These are phyloP conservation scores for Siniperca knerii DNA, from an alignment of 2,113 vertebrate species.

Conservation along the genomic window DNA sequence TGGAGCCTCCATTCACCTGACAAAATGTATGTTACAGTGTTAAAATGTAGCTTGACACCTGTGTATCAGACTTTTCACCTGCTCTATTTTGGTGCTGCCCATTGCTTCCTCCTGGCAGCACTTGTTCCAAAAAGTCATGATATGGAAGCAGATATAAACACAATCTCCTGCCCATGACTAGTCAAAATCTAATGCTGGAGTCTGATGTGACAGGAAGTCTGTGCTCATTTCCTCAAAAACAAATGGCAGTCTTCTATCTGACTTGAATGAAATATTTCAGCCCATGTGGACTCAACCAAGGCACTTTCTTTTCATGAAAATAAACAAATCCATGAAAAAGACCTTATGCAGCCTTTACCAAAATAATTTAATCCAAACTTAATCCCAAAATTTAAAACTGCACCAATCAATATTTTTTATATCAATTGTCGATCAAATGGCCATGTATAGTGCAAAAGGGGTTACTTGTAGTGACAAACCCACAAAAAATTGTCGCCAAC, in stretches of 20 bases:
- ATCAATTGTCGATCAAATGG: background rate
- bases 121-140: slow-evolving; percentile 14
- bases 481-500: background rate
- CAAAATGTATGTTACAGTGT: slow-evolving; percentile 7
- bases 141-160: background rate
- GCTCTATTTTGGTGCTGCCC: slow-evolving; percentile 10
- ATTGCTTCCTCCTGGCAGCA: background rate
- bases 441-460: background rate
- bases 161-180: background rate
- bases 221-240: background rate
- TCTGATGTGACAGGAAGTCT: background rate
- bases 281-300: too few species aligned
- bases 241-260: background rate
- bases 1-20: background rate
- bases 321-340: background rate
- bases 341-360: background rate
- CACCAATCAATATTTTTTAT: background rate
- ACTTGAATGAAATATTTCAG: background rate
- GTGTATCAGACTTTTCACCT: slow-evolving; percentile 3
- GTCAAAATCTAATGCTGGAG: background rate
- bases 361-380: background rate
- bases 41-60: slow-evolving; percentile 13
- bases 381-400: background rate
- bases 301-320: background rate
- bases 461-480: background rate